Base-by-base conservation (phyloP, 2,113 vertebrate species). In the Alouatta palliata region DNA sequence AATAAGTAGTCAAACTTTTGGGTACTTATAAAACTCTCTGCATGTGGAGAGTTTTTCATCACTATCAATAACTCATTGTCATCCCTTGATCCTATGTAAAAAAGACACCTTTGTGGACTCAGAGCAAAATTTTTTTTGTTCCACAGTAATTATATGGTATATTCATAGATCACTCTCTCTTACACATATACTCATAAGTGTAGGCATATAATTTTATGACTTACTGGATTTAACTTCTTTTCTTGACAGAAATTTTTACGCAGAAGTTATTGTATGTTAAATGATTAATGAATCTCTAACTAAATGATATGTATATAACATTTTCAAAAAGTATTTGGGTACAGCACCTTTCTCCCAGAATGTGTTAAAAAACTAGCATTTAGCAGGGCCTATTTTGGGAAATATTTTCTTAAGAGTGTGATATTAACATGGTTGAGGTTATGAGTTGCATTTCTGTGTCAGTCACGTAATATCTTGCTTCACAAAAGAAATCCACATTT, bases 1-100 rank as follows among this genome's bases (percentile, higher is more conserved):
- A 96, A 90, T 88, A 97, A 97, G 94, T 32, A 95, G 75, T n/a
- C 76, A 79, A 84, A 97, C 71, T 97, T 97, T 87, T 61, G 58
- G 20, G 8, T 80, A 8, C 17, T 92, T 93, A 49, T 9, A 58
- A 90, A 94, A 73, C 30, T 96, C 47, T 56, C 45, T 92, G 79
- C 19, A 68, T 75, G 47, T 19, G 87, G 77, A 73, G n/a, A 84
- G 56, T 93, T 96, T 61, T 90, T 76, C 30, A 7, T 85, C 94
- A 47, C 58, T 92, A 80, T 73, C 56, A 64, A 32, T 49, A 85
- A 56, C 56, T 92, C 35, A 61, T 75, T 25, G 49, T 64, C 91
- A 52, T 10, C 40, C 30, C 58, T 40, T 68, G 76, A 90, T 87
- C 45, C 32, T 84, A 40, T 54, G 13, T 32, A 45, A 94, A 91